phyloP scores from a whole-genome alignment of 1,140 invertebrate species.

The Nilaparvata lugens region DNA sequence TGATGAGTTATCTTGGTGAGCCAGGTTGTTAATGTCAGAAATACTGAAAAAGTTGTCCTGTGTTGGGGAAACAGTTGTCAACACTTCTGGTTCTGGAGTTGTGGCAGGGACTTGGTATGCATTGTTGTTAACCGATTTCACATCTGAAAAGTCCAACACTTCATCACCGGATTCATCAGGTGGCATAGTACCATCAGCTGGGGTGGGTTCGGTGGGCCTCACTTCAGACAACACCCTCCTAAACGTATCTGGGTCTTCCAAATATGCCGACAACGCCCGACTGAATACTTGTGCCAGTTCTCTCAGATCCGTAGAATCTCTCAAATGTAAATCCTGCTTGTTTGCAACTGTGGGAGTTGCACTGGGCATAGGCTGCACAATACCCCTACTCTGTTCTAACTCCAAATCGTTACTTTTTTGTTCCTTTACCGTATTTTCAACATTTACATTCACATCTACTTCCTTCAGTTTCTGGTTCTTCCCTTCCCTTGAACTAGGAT shows the following conservation, averaged over 20 bases:
- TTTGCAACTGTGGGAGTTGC: constrained; percentile 41
- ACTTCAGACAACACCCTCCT: constrained; percentile 62
- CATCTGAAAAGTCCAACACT: constrained; percentile 65
- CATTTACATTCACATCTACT: constrained; percentile 34
- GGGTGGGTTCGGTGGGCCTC: constrained; percentile 59
- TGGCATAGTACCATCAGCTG: constrained; percentile 14
- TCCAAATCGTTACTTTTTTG: constrained; percentile 46
- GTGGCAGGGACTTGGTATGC: background rate
- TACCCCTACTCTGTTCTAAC: constrained; percentile 47
- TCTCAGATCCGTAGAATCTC: constrained; percentile 42
- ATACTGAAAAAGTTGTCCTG: constrained; percentile 6
- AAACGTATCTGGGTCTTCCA: constrained; percentile 69
- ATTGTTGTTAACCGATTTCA: background rate
- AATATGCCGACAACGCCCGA: constrained; percentile 65
- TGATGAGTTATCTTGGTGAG: background rate
- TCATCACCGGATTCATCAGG: constrained; percentile 51
- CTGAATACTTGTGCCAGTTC: constrained; percentile 75
- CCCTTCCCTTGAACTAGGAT: constrained; percentile 29
- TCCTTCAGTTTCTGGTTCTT: constrained; percentile 30
- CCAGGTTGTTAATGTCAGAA: constrained; percentile 10
- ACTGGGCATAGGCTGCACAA: constrained; percentile 30
- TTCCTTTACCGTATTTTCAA: constrained; percentile 19
- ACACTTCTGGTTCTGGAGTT: background rate
- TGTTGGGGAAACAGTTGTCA: background rate
- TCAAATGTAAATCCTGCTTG: constrained; percentile 13